Evolutionary conservation across 2,797 vertebrate species (phyloP).

Genomic region (Apodemus agrarius): DNA sequence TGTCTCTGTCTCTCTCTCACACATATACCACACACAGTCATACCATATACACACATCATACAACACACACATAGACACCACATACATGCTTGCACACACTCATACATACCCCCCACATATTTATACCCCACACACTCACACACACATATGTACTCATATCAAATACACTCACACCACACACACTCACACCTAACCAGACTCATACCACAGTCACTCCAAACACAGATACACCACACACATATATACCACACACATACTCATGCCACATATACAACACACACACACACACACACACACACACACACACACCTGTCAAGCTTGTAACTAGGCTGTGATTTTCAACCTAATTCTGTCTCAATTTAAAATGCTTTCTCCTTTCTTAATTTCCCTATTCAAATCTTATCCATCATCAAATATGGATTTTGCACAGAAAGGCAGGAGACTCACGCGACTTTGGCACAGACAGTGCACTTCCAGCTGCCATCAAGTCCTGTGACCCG

Average conservation of each 20-base stretch:
- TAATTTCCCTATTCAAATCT: not conserved
- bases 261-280: too few species aligned
- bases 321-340: not conserved
- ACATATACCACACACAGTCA: not conserved
- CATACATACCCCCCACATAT: not conserved
- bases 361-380: slow-evolving; percentile 6
- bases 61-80: not conserved
- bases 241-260: too few species aligned
- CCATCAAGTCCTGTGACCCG: slow-evolving; percentile 83
- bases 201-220: not conserved
- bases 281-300: too few species aligned
- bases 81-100: not conserved
- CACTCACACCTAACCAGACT: not conserved
- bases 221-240: not conserved
- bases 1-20: not conserved
- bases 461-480: slow-evolving; percentile 93
- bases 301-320: not conserved
- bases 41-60: not conserved
- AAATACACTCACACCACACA: not conserved
- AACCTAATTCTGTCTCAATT: not conserved
- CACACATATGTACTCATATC: not conserved
- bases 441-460: slow-evolving; percentile 96
- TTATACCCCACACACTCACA: not conserved
- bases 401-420: not conserved
- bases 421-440: not conserved